Percentiles rank a stretch among this genome's conserved stretches.
These are phyloP conservation scores for Chrysotoxum bicinctum DNA, from an alignment of 2,888 invertebrate species.

Conservation along the genomic window DNA sequence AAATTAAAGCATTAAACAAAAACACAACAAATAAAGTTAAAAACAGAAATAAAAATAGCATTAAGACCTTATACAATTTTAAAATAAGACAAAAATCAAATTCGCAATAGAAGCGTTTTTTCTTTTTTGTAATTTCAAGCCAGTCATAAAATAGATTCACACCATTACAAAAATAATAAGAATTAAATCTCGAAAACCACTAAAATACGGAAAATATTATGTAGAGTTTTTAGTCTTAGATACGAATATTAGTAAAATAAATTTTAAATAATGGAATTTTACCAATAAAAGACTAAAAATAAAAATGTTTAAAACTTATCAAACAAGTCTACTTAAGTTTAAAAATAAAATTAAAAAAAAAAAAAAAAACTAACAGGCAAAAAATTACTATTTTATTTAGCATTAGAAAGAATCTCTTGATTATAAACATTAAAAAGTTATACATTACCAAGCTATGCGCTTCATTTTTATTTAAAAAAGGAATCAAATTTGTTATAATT, in stretches of 20 bases:
- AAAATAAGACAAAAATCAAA: slow-evolving; percentile 35
- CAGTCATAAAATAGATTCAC: slow-evolving; percentile 48
- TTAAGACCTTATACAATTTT: slow-evolving; percentile 62
- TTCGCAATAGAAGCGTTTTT: slow-evolving; percentile 26
- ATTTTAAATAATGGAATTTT: slow-evolving; percentile 36
- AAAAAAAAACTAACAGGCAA: neutral
- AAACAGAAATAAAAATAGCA: slow-evolving; percentile 26
- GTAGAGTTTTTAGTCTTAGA: slow-evolving; percentile 36
- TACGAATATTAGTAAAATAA: slow-evolving; percentile 30
- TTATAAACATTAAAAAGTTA: slow-evolving; percentile 4
- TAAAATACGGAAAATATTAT: slow-evolving; percentile 41
- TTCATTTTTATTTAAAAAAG: slow-evolving; percentile 3
- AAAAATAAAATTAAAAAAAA: neutral
- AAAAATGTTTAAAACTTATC: neutral
- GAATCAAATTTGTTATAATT: slow-evolving; percentile 8
- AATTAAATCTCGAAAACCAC: slow-evolving; percentile 28
- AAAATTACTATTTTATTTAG: slow-evolving; percentile 52
- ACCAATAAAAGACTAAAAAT: slow-evolving; percentile 61
- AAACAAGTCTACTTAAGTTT: neutral
- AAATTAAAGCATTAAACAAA: neutral
- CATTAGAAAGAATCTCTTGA: slow-evolving; percentile 57
- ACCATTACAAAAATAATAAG: neutral
- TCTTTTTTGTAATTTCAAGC: slow-evolving; percentile 32
- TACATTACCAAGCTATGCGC: neutral
- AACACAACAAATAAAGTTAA: neutral